Evolutionary conservation across 2,888 invertebrate species (phyloP).

Genomic region (Colletes collaris): DNA sequence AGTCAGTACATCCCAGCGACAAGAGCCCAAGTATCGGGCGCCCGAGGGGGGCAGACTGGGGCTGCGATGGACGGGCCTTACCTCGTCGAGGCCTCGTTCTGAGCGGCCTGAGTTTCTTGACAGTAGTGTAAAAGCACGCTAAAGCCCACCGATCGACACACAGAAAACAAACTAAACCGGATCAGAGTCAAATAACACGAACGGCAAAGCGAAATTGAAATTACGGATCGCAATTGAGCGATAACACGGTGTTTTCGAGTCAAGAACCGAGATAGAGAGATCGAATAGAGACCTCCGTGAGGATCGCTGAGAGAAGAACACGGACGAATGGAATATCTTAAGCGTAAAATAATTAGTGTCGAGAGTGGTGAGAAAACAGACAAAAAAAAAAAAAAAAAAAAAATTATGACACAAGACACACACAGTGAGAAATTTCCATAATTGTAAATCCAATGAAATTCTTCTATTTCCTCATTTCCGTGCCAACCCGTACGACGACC

Average conservation of each 20-base stretch:
- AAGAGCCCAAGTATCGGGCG: constrained; percentile 88
- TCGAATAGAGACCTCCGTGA: background rate
- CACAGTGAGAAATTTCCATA: constrained; percentile 64
- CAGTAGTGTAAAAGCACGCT: constrained; percentile 29
- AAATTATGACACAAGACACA: constrained; percentile 62
- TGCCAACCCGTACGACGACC: constrained; percentile 69
- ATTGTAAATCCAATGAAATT: constrained; percentile 79
- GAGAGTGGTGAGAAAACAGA: constrained; percentile 28
- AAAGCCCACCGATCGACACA: constrained; percentile 3
- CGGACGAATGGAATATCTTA: constrained; percentile 4
- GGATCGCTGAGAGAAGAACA: constrained; percentile 4
- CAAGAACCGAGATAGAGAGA: constrained; percentile 6
- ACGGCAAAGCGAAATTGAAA: background rate
- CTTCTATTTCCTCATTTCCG: constrained; percentile 83
- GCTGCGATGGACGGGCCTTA: constrained; percentile 93
- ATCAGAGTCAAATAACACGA: constrained; percentile 19
- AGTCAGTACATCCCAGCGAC: constrained; percentile 95
- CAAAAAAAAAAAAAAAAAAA: constrained; percentile 24
- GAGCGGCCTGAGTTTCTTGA: constrained; percentile 76
- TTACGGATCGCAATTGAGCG: background rate
- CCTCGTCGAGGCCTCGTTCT: constrained; percentile 93
- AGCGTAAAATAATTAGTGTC: background rate
- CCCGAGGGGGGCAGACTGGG: constrained; percentile 88
- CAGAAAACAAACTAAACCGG: constrained; percentile 5
- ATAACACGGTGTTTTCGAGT: constrained; percentile 1